These are phyloP conservation scores for Zaprionus vittiger DNA, from an alignment of 1,140 invertebrate species.

Conservation along the genomic window DNA sequence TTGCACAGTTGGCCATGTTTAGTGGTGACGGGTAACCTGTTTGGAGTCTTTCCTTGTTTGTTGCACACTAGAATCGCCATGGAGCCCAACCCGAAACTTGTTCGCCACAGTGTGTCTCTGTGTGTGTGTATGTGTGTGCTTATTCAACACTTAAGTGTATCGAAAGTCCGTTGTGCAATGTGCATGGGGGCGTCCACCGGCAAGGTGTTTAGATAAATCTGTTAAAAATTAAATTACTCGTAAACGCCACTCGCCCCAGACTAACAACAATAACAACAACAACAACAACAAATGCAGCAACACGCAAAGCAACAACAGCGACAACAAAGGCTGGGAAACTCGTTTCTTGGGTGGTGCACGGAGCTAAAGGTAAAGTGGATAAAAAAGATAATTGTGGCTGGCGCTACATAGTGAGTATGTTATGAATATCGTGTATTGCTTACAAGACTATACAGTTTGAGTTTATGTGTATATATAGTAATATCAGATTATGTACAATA, in stretches of 20 bases:
- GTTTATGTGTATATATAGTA: constrained; percentile 7
- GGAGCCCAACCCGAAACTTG: constrained; percentile 46
- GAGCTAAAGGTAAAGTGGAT: not conserved
- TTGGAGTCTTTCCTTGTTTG: constrained; percentile 75
- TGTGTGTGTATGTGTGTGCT: constrained; percentile 16
- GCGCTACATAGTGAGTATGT: constrained; percentile 27
- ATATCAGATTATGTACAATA: constrained; percentile 16
- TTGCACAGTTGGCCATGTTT: constrained; percentile 69
- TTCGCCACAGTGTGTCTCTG: constrained; percentile 45
- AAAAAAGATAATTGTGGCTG: constrained; percentile 19
- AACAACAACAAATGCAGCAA: constrained; percentile 3
- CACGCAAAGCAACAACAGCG: constrained; percentile 26
- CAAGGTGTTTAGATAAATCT: constrained; percentile 76
- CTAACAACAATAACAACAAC: not conserved
- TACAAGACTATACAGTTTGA: constrained; percentile 47
- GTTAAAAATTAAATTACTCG: constrained; percentile 66
- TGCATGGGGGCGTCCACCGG: constrained; percentile 55
- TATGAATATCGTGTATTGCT: constrained; percentile 56
- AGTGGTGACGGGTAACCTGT: constrained; percentile 63
- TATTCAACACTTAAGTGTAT: constrained; percentile 40
- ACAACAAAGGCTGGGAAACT: constrained; percentile 39
- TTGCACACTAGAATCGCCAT: constrained; percentile 61
- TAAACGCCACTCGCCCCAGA: constrained; percentile 26
- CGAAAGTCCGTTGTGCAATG: constrained; percentile 70
- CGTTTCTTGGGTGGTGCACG: constrained; percentile 15